phyloP scores from a whole-genome alignment of 2,797 vertebrate species.

The Limosa lapponica region DNA sequence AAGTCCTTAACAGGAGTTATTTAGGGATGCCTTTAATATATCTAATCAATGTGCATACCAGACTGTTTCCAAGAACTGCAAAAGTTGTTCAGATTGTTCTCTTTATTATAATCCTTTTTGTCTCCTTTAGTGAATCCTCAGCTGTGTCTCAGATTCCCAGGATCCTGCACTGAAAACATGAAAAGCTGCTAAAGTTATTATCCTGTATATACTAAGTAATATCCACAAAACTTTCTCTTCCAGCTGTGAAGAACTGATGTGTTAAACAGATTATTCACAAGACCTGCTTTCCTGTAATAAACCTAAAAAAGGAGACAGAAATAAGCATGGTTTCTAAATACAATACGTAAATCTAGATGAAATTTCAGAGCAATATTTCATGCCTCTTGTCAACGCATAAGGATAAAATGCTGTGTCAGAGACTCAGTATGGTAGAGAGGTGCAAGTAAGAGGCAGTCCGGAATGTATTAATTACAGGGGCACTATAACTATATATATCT shows the following conservation, averaged over 20 bases:
- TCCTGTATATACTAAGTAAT: neutral
- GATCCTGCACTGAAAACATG: neutral
- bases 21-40: conserved; percentile 41
- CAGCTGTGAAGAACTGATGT: neutral
- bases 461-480: neutral
- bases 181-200: neutral
- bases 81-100: conserved; percentile 16
- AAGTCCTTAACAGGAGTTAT: conserved; percentile 49
- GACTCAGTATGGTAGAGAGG: neutral
- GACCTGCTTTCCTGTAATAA: neutral
- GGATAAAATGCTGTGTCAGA: conserved; percentile 4
- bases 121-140: neutral
- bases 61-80: conserved; percentile 56
- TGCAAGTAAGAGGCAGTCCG: neutral
- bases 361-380: conserved; percentile 16
- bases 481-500: neutral
- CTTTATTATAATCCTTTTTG: conserved; percentile 44
- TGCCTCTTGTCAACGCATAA: neutral
- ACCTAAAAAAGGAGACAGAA: neutral
- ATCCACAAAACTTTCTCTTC: neutral
- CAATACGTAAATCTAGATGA: neutral
- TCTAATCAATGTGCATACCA: conserved; percentile 38
- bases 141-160: conserved; percentile 34
- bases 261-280: conserved; percentile 3
- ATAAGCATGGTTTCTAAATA: neutral